These are phyloP conservation scores for Tribolium freemani DNA, from an alignment of 2,888 invertebrate species.

Conservation along the genomic window DNA sequence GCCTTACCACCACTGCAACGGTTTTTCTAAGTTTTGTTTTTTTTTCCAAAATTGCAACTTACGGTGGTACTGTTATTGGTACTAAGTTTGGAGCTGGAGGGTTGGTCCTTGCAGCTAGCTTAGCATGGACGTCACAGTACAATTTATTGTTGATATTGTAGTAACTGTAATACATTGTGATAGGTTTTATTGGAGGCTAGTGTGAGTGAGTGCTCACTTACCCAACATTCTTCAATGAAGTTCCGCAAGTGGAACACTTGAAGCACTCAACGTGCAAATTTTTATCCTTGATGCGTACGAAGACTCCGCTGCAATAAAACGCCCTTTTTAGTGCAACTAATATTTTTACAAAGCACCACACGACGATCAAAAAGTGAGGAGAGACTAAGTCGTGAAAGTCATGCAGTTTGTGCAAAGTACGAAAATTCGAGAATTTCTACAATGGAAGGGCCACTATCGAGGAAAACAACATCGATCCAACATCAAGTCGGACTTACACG, in stretches of 20 bases:
- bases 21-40: neutral
- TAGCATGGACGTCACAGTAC: conserved; percentile 97
- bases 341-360: neutral
- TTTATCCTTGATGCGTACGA: conserved; percentile 97
- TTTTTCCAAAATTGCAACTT: conserved; percentile 67
- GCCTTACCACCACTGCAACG: conserved; percentile 75
- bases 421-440: conserved; percentile 21
- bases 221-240: conserved; percentile 96
- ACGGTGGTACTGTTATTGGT: conserved; percentile 87
- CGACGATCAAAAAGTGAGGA: conserved; percentile 8
- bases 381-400: conserved; percentile 21
- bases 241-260: conserved; percentile 96
- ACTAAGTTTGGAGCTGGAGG: conserved; percentile 83
- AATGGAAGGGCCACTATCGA: conserved; percentile 23
- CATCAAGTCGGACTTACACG: conserved; percentile 79
- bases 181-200: neutral
- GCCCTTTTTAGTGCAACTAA: neutral
- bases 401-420: conserved; percentile 15
- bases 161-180: conserved; percentile 71
- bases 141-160: conserved; percentile 96
- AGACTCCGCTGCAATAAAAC: conserved; percentile 85
- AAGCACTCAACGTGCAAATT: conserved; percentile 98
- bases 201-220: conserved; percentile 58
- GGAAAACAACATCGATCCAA: conserved; percentile 56
- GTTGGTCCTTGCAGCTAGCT: conserved; percentile 85